Evolutionary conservation across 2,797 vertebrate species (phyloP), one percentile per base, ranked within the genome.

Genomic region (Limosa lapponica): DNA sequence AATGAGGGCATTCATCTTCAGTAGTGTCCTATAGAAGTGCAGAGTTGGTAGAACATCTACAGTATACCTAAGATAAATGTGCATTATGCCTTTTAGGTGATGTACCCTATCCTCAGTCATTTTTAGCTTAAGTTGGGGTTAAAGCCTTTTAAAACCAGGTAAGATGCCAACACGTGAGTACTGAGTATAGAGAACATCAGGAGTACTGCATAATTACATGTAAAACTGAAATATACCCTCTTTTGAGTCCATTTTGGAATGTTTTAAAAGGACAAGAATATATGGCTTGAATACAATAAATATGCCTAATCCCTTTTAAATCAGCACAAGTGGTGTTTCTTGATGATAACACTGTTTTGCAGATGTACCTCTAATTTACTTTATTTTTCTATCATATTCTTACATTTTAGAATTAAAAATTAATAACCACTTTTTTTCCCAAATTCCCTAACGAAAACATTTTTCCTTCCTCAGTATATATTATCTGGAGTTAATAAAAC

Each of bases 1-100:
- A 96, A 96, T 92, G 72, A 96, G 57, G 43, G 19, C 61, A 78
- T 97, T 87, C 57, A 89, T 97, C 95, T 96, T 93, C 65, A 93
- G 23, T n/a, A 70, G 36, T 20, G 67, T 72, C 69, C 73, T 72
- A 30, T 59, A 87, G 41, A 70, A 89, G 37, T 77, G 48, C 17
- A 27, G 73, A 51, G n/a, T 28, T 92, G 34, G 18, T 89, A 27
- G 13, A 57, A 55, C 30, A 22, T 44, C 59, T 72, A 16, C n/a
- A 30, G 15, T 69, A 43, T 71, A 48, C 12, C 36, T 58, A 37
- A 37, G 52, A 23, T 8, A 36, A 61, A 72, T 3, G 6, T 73
- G 39, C 20, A 6, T 61, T 55, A 18, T 80, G 58, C 77, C 74
- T 71, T 90, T 70, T 79, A 52, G 44, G 27, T 80, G 15, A 66